Evolutionary conservation across 2,113 vertebrate genomes (phyloP).

Genomic region (Hirundichthys speculiger): DNA sequence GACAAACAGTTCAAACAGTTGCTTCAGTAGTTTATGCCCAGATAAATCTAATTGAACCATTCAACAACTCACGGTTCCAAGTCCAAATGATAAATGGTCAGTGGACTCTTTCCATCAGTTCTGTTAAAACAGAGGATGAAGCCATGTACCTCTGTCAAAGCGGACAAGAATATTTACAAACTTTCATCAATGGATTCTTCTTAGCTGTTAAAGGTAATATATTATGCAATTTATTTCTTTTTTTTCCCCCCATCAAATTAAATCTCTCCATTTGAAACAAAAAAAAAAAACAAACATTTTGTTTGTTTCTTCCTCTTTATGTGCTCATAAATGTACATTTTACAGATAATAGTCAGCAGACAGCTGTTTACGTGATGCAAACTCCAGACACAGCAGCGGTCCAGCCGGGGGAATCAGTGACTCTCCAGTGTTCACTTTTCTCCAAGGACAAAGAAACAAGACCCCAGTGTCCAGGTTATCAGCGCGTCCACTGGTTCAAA

Average conservation of each 20-base stretch:
- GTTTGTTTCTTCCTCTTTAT: too few species aligned
- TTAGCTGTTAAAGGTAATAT: slow-evolving; percentile 25
- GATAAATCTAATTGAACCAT: accelerated
- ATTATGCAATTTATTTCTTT: too few species aligned
- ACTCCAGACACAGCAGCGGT: slow-evolving; percentile 9
- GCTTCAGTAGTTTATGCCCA: background rate
- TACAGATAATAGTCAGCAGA: slow-evolving; percentile 16
- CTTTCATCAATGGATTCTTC: background rate
- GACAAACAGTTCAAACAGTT: slow-evolving; percentile 16
- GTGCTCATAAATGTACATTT: too few species aligned
- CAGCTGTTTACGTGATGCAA: slow-evolving; percentile 27
- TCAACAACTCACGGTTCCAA: slow-evolving; percentile 7
- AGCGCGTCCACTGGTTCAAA: slow-evolving; percentile 53
- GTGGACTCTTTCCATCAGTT: background rate
- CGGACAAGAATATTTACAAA: background rate
- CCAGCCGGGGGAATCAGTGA: slow-evolving; percentile 21
- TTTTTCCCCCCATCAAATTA: too few species aligned
- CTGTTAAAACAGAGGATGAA: slow-evolving; percentile 44
- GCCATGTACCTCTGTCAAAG: slow-evolving; percentile 30
- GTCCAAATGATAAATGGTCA: accelerated
- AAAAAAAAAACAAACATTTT: too few species aligned
- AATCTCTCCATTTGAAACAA: too few species aligned
- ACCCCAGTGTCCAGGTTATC: too few species aligned
- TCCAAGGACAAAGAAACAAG: background rate
- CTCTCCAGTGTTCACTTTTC: slow-evolving; percentile 36